phyloP scores from a whole-genome alignment of 2,113 vertebrate species.

The Poecilia latipinna region DNA sequence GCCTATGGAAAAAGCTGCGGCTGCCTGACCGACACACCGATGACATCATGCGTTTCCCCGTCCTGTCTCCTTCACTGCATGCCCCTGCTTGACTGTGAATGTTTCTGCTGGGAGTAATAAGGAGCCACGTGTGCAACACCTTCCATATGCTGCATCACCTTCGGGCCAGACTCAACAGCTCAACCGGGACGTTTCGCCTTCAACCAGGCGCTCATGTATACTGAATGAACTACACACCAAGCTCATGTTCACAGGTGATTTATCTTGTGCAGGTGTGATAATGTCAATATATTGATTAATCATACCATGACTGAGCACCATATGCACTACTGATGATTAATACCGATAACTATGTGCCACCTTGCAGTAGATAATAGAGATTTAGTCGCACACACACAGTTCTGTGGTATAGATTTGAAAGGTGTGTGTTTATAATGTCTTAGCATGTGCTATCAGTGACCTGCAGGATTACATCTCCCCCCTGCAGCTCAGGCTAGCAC shows the following conservation, averaged over 20 bases:
- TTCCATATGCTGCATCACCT: constrained; percentile 70
- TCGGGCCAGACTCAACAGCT: constrained; percentile 64
- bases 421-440: constrained; percentile 53
- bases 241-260: constrained; percentile 69
- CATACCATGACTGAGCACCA: constrained; percentile 61
- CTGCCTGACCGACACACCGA: constrained; percentile 68
- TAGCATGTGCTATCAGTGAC: constrained; percentile 55
- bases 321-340: constrained; percentile 63
- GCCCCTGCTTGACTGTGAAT: constrained; percentile 14
- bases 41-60: constrained; percentile 76
- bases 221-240: constrained; percentile 68
- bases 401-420: constrained; percentile 18
- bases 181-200: constrained; percentile 46
- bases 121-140: not conserved
- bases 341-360: constrained; percentile 65
- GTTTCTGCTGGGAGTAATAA: constrained; percentile 21
- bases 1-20: constrained; percentile 78
- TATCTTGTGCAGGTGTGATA: constrained; percentile 67
- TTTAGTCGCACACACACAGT: constrained; percentile 41
- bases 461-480: constrained; percentile 55
- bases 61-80: constrained; percentile 46
- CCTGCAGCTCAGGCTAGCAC: constrained; percentile 18
- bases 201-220: constrained; percentile 67
- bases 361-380: constrained; percentile 50
- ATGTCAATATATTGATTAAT: constrained; percentile 73